Evolutionary conservation across 2,797 vertebrate species (phyloP).

Genomic region (Coregonus sp.): DNA sequence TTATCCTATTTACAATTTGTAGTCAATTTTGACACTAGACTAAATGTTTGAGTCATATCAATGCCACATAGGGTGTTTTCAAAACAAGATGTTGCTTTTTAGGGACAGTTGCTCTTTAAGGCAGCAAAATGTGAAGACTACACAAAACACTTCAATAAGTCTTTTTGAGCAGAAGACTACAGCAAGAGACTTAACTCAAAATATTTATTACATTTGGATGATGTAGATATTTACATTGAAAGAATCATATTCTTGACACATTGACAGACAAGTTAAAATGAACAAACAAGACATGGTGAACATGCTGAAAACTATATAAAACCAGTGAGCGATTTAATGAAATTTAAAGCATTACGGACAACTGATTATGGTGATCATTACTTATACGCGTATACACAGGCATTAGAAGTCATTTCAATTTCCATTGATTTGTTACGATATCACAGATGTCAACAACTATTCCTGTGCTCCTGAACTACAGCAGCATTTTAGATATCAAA

Average conservation of each 20-base stretch:
- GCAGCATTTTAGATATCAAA: background rate
- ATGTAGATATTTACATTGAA: background rate
- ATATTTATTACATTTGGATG: slow-evolving; percentile 1
- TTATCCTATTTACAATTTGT: too few relatives aligned
- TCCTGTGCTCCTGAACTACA: background rate
- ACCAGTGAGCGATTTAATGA: background rate
- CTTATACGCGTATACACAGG: background rate
- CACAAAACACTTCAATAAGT: background rate
- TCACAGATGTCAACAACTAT: background rate
- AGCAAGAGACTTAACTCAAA: background rate
- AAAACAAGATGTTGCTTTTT: too few relatives aligned
- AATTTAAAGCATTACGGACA: background rate
- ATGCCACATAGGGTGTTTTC: too few relatives aligned
- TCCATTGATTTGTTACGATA: background rate
- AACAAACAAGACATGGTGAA: background rate
- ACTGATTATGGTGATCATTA: background rate
- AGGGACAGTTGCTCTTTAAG: too few relatives aligned
- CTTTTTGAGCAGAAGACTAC: background rate
- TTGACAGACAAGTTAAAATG: background rate
- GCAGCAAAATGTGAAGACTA: too few relatives aligned
- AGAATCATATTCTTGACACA: background rate
- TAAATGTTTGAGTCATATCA: too few relatives aligned
- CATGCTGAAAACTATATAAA: background rate
- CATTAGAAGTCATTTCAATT: background rate
- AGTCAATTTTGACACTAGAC: too few relatives aligned